These are phyloP conservation scores for Podabrus alpinus DNA, from an alignment of 2,888 invertebrate species.

Conservation along the genomic window DNA sequence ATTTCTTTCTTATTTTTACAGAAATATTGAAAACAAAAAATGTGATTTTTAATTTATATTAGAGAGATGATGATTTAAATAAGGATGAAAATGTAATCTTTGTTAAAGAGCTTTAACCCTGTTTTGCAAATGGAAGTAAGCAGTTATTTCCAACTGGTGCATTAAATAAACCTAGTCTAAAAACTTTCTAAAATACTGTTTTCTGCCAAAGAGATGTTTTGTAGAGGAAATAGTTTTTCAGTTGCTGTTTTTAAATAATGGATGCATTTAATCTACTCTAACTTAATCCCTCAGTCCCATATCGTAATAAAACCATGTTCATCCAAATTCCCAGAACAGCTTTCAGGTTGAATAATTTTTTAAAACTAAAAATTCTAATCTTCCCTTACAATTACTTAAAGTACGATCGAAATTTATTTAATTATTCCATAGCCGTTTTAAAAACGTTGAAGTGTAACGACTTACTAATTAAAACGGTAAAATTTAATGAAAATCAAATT, in stretches of 20 bases:
- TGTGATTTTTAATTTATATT: not conserved
- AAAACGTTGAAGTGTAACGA: too few species aligned
- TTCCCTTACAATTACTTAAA: not conserved
- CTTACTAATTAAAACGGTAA: not conserved
- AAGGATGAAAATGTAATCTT: slow-evolving; percentile 8
- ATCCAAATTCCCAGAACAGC: not conserved
- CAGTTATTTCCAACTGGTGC: slow-evolving; percentile 8
- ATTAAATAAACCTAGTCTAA: slow-evolving; percentile 9
- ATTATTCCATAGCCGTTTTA: too few species aligned
- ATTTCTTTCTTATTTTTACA: not conserved
- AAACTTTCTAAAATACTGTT: not conserved
- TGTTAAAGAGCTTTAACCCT: slow-evolving; percentile 9
- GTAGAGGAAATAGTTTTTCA: not conserved
- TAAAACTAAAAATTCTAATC: not conserved
- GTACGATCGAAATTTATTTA: too few species aligned
- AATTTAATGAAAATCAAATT: not conserved
- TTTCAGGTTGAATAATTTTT: not conserved
- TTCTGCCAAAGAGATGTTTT: not conserved
- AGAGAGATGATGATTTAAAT: not conserved
- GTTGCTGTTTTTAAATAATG: not conserved
- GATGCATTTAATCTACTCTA: not conserved
- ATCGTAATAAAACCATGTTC: not conserved
- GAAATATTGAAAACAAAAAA: not conserved
- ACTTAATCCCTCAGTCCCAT: not conserved
- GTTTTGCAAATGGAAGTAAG: slow-evolving; percentile 9